These are phyloP conservation scores for Plemyria rubiginata DNA, from an alignment of 2,888 invertebrate genomes.

Conservation along the genomic window DNA sequence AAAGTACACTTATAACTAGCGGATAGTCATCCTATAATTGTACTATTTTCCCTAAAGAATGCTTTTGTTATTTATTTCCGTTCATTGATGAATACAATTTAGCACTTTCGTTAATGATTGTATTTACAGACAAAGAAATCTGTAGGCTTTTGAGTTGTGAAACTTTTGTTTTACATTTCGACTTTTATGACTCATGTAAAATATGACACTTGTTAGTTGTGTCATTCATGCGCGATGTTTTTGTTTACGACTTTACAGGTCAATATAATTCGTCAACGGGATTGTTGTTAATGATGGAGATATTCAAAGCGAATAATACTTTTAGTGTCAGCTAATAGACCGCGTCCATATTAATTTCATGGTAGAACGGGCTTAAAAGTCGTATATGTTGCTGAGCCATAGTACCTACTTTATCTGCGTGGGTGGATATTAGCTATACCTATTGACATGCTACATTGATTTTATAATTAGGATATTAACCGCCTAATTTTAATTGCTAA, in stretches of 20 bases:
- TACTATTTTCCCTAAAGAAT: too few species aligned
- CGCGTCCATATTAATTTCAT: conserved; percentile 36
- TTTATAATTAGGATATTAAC: not conserved
- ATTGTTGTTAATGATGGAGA: conserved; percentile 24
- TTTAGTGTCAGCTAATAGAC: conserved; percentile 31
- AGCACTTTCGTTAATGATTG: not conserved
- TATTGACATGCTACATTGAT: conserved; percentile 14
- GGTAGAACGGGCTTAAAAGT: conserved; percentile 22
- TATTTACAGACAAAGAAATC: conserved; percentile 4
- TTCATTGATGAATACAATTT: not conserved
- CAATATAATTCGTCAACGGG: conserved; percentile 7
- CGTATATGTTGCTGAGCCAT: not conserved
- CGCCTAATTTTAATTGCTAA: too few species aligned
- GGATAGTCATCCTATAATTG: too few species aligned
- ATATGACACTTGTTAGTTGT: not conserved
- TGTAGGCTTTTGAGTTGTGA: conserved; percentile 4
- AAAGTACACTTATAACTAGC: too few species aligned
- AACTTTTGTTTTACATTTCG: conserved; percentile 7
- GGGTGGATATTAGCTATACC: not conserved
- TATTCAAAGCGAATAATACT: conserved; percentile 32
- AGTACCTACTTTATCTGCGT: not conserved
- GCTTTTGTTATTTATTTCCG: too few species aligned
- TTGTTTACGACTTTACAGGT: conserved; percentile 8
- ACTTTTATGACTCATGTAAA: conserved; percentile 2
- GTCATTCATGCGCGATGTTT: not conserved